Evolutionary conservation across 2,113 vertebrate genomes (phyloP), one percentile per base, ranked within the genome.

Genomic region (Nerophis lumbriciformis): DNA sequence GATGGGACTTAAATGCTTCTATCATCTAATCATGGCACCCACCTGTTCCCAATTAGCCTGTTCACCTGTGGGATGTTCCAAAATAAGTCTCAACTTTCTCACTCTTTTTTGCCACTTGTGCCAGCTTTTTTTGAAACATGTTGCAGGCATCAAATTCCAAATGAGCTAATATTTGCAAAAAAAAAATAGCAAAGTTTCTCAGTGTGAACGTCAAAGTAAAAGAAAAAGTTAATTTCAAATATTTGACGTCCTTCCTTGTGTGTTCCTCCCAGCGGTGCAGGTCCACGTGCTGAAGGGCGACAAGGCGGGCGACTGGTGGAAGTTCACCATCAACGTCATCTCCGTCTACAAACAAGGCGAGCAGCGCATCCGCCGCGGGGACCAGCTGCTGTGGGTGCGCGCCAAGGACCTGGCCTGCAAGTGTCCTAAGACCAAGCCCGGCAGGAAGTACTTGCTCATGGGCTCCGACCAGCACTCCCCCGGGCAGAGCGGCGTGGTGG

Each of bases 241-340:
- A 4, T 28, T 28, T 28, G 2, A 28, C 4, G 28, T 28, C 28
- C 28, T 19, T 35, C 63, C 48, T 59, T 65, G 36, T 70, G 8
- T 48, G 53, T 54, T 71, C 16, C 49, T 47, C 5, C 7, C 80
- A 99, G 97, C 94, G 0, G 94, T 99, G 49, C 97, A 99, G 84
- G 94, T 94, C 48, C 95, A 99, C 66, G 90, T 98, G 66, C 88
- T 98, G 50, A 98, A 98, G 60, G 95, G 95, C 0, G 95, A 98
- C 80, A 97, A 93, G 55, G 92, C 93, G 0, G 95, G 94, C 0
- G 96, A 99, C 85, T 99, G 97, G 97, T 98, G 95, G 96, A 98
- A 98, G 88, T 99, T 98, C 90, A 98, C 95, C 0, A 94, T 98
- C 82, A 98, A 97, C 87, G 92, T 99, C 77, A 95, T 99, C 73